Base-by-base conservation (phyloP, 2,797 vertebrate species). In the Neopelma chrysocephalum region DNA sequence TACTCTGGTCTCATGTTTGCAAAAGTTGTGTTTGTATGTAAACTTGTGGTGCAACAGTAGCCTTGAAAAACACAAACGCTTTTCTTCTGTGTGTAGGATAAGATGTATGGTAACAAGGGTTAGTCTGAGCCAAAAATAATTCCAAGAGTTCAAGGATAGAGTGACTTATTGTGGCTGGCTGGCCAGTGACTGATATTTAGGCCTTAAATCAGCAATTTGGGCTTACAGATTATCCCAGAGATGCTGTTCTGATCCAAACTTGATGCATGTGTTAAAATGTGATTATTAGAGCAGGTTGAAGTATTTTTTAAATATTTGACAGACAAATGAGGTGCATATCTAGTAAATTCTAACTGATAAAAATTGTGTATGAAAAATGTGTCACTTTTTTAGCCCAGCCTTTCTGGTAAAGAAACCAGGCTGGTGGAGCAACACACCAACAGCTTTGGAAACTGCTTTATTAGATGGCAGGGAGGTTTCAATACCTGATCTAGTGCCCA, bases 201-300 rank as follows among this genome's bases (percentile, higher is more conserved):
- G 91, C 96, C 96, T 96, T 96, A 95, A 92, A 96, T 96, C 90
- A 96, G 94, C 95, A 90, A 82, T 93, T 97, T 94, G 94, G 93
- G 92, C 69, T 94, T 94, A 73, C 36, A 47, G 86, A 65, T 94
- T 90, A 82, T 94, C 93, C 90, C 96, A 96, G 96, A 96, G 88
- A 94, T 12, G 91, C 96, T 96, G 88, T 95, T 96, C 88, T 87
- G 86, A 96, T 95, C 90, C 90, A 95, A 93, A 94, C 90, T 90
- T 91, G 90, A 93, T 96, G 96, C 93, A 95, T 96, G 94, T 93
- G 87, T 94, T 92, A 65, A 94, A 94, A 94, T 87, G 88, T 95
- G 87, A 64, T 87, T 87, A 83, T 92, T 95, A 95, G 96, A 95
- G 84, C 96, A 95, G 96, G 71, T 75, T 71, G 86, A 95, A 93